These are phyloP conservation scores for Ylistrum balloti DNA, from an alignment of 1,140 invertebrate species.

Conservation along the genomic window DNA sequence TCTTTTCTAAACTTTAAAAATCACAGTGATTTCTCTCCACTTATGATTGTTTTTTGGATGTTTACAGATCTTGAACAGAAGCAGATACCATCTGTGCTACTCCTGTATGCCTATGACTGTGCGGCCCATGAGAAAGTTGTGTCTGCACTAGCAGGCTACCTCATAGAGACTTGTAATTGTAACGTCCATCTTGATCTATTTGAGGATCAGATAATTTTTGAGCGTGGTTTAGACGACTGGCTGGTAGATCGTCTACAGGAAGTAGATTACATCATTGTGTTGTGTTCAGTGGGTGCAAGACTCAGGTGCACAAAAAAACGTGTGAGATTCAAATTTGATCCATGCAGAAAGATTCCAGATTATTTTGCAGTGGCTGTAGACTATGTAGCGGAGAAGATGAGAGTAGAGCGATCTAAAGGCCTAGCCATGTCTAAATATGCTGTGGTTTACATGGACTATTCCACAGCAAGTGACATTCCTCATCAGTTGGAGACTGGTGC, in stretches of 20 bases:
- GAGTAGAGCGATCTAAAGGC: constrained; percentile 76
- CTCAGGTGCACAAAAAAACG: constrained; percentile 78
- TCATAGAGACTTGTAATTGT: constrained; percentile 78
- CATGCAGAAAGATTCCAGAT: constrained; percentile 72
- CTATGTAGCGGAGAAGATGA: constrained; percentile 79
- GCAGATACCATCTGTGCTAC: constrained; percentile 71
- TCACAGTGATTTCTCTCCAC: too few species aligned
- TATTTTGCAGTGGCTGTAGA: constrained; percentile 80
- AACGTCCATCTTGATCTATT: constrained; percentile 78
- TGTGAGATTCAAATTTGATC: constrained; percentile 71
- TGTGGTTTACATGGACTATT: constrained; percentile 77
- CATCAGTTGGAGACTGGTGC: constrained; percentile 75
- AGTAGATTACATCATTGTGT: constrained; percentile 77
- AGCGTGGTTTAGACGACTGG: constrained; percentile 77
- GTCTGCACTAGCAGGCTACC: constrained; percentile 73
- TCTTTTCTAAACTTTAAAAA: too few species aligned
- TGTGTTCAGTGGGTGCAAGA: constrained; percentile 79
- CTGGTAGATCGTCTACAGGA: constrained; percentile 76
- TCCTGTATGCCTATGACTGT: constrained; percentile 78
- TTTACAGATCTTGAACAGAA: constrained; percentile 77
- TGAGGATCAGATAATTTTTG: constrained; percentile 76
- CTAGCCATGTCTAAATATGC: constrained; percentile 74
- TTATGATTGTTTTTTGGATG: constrained; percentile 44
- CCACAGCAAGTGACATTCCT: constrained; percentile 76
- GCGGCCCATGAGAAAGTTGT: constrained; percentile 77